Evolutionary conservation across 2,113 vertebrate species (phyloP), one percentile per base, ranked within the genome.

Genomic region (Leucosticte australis): DNA sequence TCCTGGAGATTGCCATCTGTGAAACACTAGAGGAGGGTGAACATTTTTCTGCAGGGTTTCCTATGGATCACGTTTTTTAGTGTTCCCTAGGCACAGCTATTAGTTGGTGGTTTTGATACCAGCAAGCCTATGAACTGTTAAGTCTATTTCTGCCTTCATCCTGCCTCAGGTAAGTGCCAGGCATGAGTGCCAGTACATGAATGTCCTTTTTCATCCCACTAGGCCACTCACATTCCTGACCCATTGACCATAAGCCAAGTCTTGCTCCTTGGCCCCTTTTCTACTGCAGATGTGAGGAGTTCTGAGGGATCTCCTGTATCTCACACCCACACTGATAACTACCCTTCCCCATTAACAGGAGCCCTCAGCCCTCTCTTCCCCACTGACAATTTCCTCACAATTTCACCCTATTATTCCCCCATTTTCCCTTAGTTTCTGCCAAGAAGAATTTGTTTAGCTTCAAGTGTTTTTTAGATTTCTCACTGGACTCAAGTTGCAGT

Each of bases 261-360:
- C 39, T 75, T 82, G 4, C 17, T 76, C 10, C 30, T 62, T 88
- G 63, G 24, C 47, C 11, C 16, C 13, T 74, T 86, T 77, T 47
- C 62, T 77, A 42, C 35, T 55, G 57, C 13, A 44, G 31, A 46
- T 44, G 19, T 26, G 30, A 79, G 47, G 35, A 47, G 15, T 31
- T 87, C 39, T 60, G 49, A 71, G 28, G 6, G 8, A 13, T 59
- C 47, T 80, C 37, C 15, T 27, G 12, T 42, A 17, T 64, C 52
- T 89, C 15, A 18, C 0, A 1, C 14, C 19, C 0, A 0, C 24
- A 49, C 10, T 47, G 28, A 46, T 65, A 60, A 27, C 24, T 47
- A 21, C 5, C 5, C 16, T 65, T 59, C 37, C 42, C 11, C 21
- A 30, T 44, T 59, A 84, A 42, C 9, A 68, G 15, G 41, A 79